Base-by-base conservation (phyloP, 2,113 vertebrate species). In the Microtus pennsylvanicus region DNA sequence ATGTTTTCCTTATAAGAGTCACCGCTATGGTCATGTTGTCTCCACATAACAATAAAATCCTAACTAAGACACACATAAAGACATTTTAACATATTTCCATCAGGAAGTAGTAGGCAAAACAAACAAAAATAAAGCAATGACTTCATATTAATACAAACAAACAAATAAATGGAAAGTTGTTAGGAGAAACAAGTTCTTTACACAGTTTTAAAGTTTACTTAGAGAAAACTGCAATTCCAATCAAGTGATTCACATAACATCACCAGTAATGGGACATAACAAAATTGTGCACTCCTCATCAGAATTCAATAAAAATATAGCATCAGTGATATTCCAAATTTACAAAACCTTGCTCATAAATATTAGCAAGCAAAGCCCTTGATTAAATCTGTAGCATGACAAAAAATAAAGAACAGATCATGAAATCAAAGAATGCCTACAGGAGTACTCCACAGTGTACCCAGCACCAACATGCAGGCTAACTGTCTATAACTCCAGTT, bases 141-240 rank as follows among this genome's bases (percentile, higher is more conserved):
- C 14, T 77, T 35, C 9, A 72, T 58, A 94, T 28, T 87, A 86
- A 67, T 11, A 33, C 61, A 70, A 91, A 72, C 72, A 85, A 94
- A 86, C 65, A 38, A 74, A 92, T 30, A 50, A 87, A 77, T 58
- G 5, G 35, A 58, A 58, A 61, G 35, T 24, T 70, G 30, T 87
- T 93, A 69, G 12, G 19, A 87, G 14, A 47, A 92, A 94, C 22
- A 11, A 94, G 30, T 69, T 82, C 42, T 38, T 76, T 55, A 42
- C 24, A 76, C 19, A 92, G 58, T 75, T 95, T 95, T 74, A 87
- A 94, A 93, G 19, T 90, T 63, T 77, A 92, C 26, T 69, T 75
- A 42, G n/a, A 82, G 69, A 94, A 92, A 93, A 42, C 38, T 90
- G 22, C 61, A 96, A 85, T 72, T 72, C 58, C 70, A 72, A n/a